Evolutionary conservation across 1,140 invertebrate species (phyloP), one percentile per base, ranked within the genome.

Genomic region (Bradysia coprophila): DNA sequence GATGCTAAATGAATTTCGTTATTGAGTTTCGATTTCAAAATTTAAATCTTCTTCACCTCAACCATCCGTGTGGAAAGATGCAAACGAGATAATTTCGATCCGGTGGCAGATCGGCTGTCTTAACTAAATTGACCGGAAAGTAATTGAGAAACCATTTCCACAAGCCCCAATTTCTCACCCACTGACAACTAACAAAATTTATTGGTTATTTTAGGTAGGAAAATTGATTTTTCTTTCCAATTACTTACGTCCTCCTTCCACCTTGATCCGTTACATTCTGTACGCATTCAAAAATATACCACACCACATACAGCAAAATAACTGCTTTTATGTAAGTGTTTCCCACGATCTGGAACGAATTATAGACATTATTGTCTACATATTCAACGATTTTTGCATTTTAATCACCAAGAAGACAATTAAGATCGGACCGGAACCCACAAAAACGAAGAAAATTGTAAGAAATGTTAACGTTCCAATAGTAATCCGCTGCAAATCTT

Each of bases 11-110:
- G n/a, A n/a, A n/a, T n/a, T 15, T 34, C 11, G 11, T 15, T 5
- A 34, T 11, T 4, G n/a, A 15, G n/a, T n/a, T n/a, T 9, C n/a
- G 8, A 31, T n/a, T 31, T 31, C 28, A 9, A 9, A 8, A 13
- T 13, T 34, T 3, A 34, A 34, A 5, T 34, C 18, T 15, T 44
- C 45, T 48, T 46, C 13, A 60, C 58, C 57, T 51, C 23, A 61
- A 64, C 10, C 94, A 68, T 2, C 92, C 92, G 59, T 97, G 92
- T 1, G 92, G 92, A 63, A 90, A 91, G 41, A 73, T 76, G 3
- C 81, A 81, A 46, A 94, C 75, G 2, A 95, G 67, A 55, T 95
- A 95, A 57, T 91, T 91, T 46, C 66, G 76, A 6, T 71, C 66
- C 1, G 86, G 74, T 51, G 84, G 75, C 32, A 94, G 56, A 5